Conservation (phyloP, 2,113 vertebrate genomes). For the Bubo blakistoni region DNA sequence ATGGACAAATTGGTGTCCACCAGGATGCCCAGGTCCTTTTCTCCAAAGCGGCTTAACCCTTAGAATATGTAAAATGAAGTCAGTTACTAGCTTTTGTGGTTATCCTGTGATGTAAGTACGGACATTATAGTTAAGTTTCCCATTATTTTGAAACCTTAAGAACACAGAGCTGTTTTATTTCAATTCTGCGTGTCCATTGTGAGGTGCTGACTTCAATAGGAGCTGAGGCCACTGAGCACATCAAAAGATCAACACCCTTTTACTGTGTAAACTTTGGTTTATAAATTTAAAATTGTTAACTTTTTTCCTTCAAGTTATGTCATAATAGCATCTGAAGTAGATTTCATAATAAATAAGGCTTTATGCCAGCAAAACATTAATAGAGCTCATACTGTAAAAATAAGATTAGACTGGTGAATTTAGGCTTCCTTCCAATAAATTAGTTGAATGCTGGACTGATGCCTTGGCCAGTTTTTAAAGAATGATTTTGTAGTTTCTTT, state of each 20-base stretch:
- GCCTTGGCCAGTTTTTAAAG: slow-evolving; percentile 62
- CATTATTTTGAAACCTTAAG: neutral
- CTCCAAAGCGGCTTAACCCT: neutral
- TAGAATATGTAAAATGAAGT: neutral
- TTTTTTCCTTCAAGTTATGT: slow-evolving; percentile 18
- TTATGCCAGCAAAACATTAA: slow-evolving; percentile 59
- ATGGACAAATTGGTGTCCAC: rapidly evolving
- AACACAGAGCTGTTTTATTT: neutral
- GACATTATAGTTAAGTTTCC: neutral
- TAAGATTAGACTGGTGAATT: slow-evolving; percentile 68
- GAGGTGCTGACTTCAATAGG: neutral
- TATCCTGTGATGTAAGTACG: neutral
- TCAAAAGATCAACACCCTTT: slow-evolving; percentile 26
- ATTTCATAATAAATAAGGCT: slow-evolving; percentile 65
- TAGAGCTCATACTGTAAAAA: slow-evolving; percentile 67
- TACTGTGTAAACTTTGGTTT: slow-evolving; percentile 54
- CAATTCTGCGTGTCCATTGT: neutral
- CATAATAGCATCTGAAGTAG: slow-evolving; percentile 64
- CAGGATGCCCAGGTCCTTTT: neutral
- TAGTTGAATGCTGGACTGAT: slow-evolving; percentile 61
- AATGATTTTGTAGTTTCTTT: slow-evolving; percentile 65
- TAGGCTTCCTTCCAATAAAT: slow-evolving; percentile 62
- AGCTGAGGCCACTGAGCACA: neutral
- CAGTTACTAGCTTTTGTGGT: neutral
- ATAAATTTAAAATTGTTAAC: slow-evolving; percentile 31